Conservation (phyloP, 2,888 invertebrate genomes). For the Loripinus fragilis region DNA sequence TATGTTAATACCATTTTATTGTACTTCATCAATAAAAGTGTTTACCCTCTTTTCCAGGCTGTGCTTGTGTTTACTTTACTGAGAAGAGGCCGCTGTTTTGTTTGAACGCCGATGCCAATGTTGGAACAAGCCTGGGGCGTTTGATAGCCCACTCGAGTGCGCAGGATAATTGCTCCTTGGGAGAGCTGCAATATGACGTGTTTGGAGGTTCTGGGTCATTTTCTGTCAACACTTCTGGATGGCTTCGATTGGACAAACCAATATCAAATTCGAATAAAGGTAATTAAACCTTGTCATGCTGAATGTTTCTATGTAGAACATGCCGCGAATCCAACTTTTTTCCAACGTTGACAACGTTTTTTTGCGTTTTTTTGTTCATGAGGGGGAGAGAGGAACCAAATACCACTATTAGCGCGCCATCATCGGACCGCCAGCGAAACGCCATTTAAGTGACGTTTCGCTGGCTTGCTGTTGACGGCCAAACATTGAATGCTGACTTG, state of each 20-base stretch:
- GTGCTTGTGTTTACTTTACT: conserved; percentile 47
- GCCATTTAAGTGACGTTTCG: no score
- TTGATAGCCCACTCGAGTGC: conserved; percentile 47
- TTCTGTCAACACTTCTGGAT: conserved; percentile 30
- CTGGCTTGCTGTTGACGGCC: no score
- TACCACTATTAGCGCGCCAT: no score
- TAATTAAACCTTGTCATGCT: no score
- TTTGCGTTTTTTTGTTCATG: no score
- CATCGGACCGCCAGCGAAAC: no score
- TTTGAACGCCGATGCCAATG: conserved; percentile 34
- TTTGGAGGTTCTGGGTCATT: conserved; percentile 16
- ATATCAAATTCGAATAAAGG: conserved; percentile 14
- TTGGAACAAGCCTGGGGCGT: conserved; percentile 45
- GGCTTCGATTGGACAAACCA: conserved; percentile 22
- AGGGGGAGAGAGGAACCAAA: no score
- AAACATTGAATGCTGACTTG: no score
- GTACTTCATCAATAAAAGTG: not conserved
- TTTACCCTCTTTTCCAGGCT: conserved; percentile 43
- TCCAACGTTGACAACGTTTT: no score
- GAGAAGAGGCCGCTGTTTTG: conserved; percentile 43
- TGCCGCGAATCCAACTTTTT: no score
- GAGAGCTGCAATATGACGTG: conserved; percentile 29
- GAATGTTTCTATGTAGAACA: no score
- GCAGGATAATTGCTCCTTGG: conserved; percentile 30
- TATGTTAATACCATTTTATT: not conserved